These are phyloP conservation scores for Creontiades dilutus DNA, from an alignment of 2,888 invertebrate genomes.

Conservation along the genomic window DNA sequence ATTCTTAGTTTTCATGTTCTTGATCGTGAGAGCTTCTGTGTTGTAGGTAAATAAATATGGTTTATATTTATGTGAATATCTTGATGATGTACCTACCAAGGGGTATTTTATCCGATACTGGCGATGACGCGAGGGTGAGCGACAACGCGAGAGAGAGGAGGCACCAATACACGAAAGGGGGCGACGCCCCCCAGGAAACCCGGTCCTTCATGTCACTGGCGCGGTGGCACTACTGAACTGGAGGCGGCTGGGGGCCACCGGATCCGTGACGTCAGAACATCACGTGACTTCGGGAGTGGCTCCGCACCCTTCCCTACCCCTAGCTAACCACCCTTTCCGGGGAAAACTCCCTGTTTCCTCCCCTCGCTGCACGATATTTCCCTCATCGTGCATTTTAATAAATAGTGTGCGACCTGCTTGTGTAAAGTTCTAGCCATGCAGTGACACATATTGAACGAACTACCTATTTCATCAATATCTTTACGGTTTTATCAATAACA, in stretches of 20 bases:
- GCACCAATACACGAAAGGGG: slow-evolving; percentile 58
- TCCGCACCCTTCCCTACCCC: slow-evolving; percentile 12
- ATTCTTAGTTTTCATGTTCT: too few species aligned
- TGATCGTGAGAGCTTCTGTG: too few species aligned
- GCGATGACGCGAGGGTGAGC: slow-evolving; percentile 38
- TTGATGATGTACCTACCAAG: slow-evolving; percentile 48
- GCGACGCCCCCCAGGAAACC: slow-evolving; percentile 46
- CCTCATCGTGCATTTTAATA: too few species aligned
- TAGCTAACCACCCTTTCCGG: neutral
- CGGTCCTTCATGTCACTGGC: slow-evolving; percentile 63
- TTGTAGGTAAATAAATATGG: too few species aligned
- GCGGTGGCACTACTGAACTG: slow-evolving; percentile 60
- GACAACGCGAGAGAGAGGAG: slow-evolving; percentile 57
- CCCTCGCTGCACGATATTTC: neutral
- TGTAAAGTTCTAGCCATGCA: too few species aligned
- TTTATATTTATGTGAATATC: too few species aligned
- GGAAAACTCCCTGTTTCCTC: neutral
- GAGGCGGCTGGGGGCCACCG: slow-evolving; percentile 66
- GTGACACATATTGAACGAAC: too few species aligned
- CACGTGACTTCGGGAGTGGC: slow-evolving; percentile 69
- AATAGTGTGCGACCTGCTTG: too few species aligned
- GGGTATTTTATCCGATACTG: slow-evolving; percentile 59
- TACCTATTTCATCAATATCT: too few species aligned
- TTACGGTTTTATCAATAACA: too few species aligned
- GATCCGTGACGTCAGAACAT: slow-evolving; percentile 62